Conservation (phyloP, 2,888 invertebrate genomes). For the Tetrapedia diversipes region DNA sequence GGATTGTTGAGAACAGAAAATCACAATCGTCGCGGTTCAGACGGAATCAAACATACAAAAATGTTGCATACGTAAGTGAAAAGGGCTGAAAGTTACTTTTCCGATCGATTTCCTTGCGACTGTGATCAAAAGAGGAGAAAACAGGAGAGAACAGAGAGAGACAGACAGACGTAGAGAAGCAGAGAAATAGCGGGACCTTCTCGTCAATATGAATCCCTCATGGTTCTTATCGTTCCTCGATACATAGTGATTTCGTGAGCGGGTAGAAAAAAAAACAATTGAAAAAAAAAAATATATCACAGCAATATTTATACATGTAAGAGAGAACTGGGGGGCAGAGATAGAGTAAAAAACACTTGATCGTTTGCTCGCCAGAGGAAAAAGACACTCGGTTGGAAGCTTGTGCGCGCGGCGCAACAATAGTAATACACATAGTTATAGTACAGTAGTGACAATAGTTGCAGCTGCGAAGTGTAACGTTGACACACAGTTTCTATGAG, state of each 20-base stretch:
- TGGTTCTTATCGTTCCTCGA: constrained; percentile 34
- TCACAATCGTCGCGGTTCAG: not conserved
- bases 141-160: constrained; percentile 84
- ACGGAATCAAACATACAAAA: not conserved
- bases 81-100: constrained; percentile 40
- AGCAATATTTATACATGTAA: constrained; percentile 12
- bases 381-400: constrained; percentile 69
- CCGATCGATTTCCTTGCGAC: constrained; percentile 29
- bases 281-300: not conserved
- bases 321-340: not conserved
- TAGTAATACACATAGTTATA: constrained; percentile 83
- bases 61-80: constrained; percentile 1
- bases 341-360: constrained; percentile 23
- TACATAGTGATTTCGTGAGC: constrained; percentile 23
- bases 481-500: constrained; percentile 71
- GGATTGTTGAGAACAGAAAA: not conserved
- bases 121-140: constrained; percentile 47
- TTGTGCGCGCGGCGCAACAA: constrained; percentile 80
- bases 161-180: constrained; percentile 31
- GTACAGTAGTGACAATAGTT: constrained; percentile 82
- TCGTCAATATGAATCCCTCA: constrained; percentile 55
- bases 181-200: constrained; percentile 42
- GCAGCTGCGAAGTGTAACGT: constrained; percentile 81
- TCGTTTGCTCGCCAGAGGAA: constrained; percentile 36
- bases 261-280: constrained; percentile 5